These are phyloP conservation scores for Heliothis subflexa DNA, from an alignment of 1,140 invertebrate species.

Conservation along the genomic window DNA sequence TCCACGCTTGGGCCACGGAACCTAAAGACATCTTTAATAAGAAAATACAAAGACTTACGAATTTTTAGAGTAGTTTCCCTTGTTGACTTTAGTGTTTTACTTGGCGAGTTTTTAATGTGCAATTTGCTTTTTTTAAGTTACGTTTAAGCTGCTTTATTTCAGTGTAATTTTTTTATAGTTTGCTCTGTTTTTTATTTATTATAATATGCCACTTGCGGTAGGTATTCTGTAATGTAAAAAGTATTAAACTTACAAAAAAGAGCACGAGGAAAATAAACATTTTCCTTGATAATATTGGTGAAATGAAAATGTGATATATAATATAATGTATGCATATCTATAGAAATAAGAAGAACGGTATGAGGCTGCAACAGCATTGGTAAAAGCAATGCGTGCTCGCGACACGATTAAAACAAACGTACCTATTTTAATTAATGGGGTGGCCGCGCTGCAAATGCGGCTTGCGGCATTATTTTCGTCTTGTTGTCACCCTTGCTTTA, in stretches of 20 bases:
- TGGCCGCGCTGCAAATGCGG: constrained; percentile 18
- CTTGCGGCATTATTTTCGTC: constrained; percentile 24
- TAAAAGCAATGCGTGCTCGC: constrained; percentile 2
- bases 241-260: too few species aligned
- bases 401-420: constrained; percentile 27
- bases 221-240: too few species aligned
- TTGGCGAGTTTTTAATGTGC: constrained; percentile 7
- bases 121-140: neutral
- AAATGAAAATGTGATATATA: too few species aligned
- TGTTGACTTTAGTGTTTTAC: constrained; percentile 13
- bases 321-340: too few species aligned
- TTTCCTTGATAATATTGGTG: too few species aligned
- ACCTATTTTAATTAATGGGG: constrained; percentile 37
- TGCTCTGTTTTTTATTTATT: neutral
- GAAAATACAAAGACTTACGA: constrained; percentile 40
- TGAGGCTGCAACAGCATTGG: neutral
- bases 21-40: constrained; percentile 44
- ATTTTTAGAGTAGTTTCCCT: constrained; percentile 35
- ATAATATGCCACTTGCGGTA: too few species aligned
- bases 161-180: neutral
- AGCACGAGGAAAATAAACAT: too few species aligned
- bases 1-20: constrained; percentile 22
- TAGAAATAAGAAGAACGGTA: neutral
- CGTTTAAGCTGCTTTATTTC: neutral
- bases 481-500: constrained; percentile 11